Evolutionary conservation across 2,113 vertebrate genomes (phyloP), one percentile per base, ranked within the genome.

Genomic region (Microtus richardsoni): DNA sequence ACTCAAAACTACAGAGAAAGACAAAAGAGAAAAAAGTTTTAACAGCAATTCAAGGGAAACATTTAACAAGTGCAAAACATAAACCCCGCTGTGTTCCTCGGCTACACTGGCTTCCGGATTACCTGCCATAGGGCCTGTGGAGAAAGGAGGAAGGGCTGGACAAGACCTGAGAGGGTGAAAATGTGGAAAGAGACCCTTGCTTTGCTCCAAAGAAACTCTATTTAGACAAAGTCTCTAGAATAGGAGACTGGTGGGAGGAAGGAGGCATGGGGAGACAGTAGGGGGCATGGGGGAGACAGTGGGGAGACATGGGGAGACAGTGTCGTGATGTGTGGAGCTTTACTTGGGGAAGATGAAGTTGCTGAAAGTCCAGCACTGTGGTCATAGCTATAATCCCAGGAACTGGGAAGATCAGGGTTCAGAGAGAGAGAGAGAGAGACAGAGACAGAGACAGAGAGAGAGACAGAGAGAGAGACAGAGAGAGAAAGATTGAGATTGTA

Each of bases 1-100:
- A 98, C 99, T 99, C 98, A 99, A 98, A 95, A 99, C 99, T 99
- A 97, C 47, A 85, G 97, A 82, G 92, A 98, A 96, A 99, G 95
- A 97, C 68, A 98, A 95, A 78, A 1, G 10, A 0, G 12, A 58
- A 11, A 94, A 78, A 44, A 91, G 74, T 0, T 41, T 94, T 60
- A 70, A 13, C 0, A 54, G 68, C 2, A 28, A 64, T 30, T 52
- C 60, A 3, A 10, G 0, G 36, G 24, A 49, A 64, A 39, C 24
- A 44, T 60, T 44, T 3, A 3, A 54, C 16, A 66, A 28, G 9
- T 3, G 10, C 39, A 70, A 36, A 85, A 19, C 3, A 44, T 4
- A 52, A 44, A 62, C 60, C 39, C 13, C 10, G 3, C 12, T 2
- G 10, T 3, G 30, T n/a, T 41, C 16, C 12, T 24, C 16, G 47